phyloP scores from a whole-genome alignment of 2,113 vertebrate genomes.

The Phainopepla nitens region DNA sequence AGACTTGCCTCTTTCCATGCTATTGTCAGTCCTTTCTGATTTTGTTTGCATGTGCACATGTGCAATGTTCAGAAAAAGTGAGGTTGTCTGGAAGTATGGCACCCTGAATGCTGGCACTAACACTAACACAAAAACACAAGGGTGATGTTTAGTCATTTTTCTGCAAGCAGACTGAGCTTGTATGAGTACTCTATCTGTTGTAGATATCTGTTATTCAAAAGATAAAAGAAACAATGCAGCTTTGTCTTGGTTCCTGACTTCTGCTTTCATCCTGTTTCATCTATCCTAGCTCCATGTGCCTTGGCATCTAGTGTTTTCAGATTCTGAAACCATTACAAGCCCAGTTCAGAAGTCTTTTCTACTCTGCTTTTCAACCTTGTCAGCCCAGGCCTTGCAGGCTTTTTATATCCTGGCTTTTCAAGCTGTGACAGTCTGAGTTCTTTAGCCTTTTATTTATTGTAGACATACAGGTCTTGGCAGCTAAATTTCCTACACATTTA shows the following conservation, averaged over 20 bases:
- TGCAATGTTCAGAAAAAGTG: neutral
- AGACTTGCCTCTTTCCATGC: neutral
- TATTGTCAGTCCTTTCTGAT: neutral
- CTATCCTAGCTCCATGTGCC: neutral
- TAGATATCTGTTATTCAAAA: neutral
- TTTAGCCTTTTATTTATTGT: neutral
- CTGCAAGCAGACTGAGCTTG: neutral
- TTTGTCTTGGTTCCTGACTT: neutral
- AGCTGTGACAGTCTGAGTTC: neutral
- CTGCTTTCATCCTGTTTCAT: neutral
- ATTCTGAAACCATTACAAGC: neutral
- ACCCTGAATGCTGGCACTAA: neutral
- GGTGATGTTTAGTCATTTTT: neutral
- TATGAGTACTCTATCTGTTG: neutral
- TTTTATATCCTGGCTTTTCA: neutral
- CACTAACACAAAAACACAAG: neutral
- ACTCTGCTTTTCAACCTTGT: neutral
- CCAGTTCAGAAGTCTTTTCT: neutral
- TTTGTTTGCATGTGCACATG: neutral
- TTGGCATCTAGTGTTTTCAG: neutral
- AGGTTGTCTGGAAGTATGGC: accelerated
- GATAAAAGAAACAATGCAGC: neutral
- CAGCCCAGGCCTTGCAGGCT: neutral
- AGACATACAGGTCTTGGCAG: neutral
- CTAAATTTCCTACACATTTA: neutral